Evolutionary conservation across 2,888 invertebrate species (phyloP).

Genomic region (Hydroisotoma schaefferi): DNA sequence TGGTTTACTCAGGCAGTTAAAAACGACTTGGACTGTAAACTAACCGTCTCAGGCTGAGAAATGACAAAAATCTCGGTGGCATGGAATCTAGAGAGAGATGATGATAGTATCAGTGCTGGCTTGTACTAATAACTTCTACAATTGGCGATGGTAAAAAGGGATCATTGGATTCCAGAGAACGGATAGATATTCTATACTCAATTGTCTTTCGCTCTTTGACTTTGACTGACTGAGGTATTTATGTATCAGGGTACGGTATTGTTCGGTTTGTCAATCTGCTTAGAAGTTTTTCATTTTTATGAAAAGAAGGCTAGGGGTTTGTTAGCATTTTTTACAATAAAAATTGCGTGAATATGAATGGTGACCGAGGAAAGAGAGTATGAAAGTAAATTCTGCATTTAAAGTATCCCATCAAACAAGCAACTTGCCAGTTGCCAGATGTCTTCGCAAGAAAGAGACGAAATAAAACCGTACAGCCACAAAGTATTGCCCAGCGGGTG

Average conservation of each 20-base stretch:
- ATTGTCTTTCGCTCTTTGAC: not conserved
- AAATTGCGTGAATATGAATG: not conserved
- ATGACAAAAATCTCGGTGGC: slow-evolving; percentile 3
- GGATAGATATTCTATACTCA: not conserved
- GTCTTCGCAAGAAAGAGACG: not conserved
- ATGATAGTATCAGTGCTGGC: no score
- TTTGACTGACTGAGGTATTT: slow-evolving; percentile 1
- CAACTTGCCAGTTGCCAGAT: slow-evolving; percentile 3
- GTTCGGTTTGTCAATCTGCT: not conserved
- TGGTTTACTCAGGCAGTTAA: no score
- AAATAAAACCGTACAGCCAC: slow-evolving; percentile 5
- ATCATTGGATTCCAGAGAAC: not conserved
- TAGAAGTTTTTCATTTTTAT: not conserved
- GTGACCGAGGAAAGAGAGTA: no score
- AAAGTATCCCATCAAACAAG: not conserved
- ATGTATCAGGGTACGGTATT: not conserved
- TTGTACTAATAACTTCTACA: no score
- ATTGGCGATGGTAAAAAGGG: not conserved
- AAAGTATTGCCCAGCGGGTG: slow-evolving; percentile 3
- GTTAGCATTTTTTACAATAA: not conserved
- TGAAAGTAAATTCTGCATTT: no score
- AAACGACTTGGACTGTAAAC: no score
- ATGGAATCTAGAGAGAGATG: not conserved
- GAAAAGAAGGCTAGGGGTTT: not conserved
- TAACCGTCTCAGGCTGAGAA: not conserved